Percentiles rank a stretch among this genome's conserved stretches.
These are phyloP conservation scores for Triplophysa rosa DNA, from an alignment of 2,113 vertebrate genomes.

Conservation along the genomic window DNA sequence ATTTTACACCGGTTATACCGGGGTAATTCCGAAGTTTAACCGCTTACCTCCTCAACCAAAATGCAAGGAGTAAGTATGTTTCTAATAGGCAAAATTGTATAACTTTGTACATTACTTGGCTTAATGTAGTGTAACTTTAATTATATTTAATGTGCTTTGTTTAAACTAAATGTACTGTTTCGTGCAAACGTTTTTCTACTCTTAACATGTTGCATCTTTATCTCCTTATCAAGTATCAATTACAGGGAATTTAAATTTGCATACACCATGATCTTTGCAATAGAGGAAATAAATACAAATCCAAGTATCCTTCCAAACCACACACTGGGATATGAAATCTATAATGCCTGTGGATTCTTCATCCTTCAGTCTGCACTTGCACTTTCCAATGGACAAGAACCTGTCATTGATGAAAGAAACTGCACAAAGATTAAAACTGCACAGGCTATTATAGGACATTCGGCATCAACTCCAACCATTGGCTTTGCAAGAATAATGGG, in stretches of 20 bases:
- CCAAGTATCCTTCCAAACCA: slow-evolving; percentile 57
- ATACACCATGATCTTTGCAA: slow-evolving; percentile 65
- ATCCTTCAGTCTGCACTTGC: slow-evolving; percentile 59
- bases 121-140: no score
- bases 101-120: no score
- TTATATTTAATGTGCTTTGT: no score
- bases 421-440: slow-evolving; percentile 54
- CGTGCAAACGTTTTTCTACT: neutral
- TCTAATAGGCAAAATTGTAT: neutral
- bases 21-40: slow-evolving; percentile 16
- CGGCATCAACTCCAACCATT: slow-evolving; percentile 61
- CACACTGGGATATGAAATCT: slow-evolving; percentile 64
- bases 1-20: slow-evolving; percentile 29
- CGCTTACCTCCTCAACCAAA: slow-evolving; percentile 25
- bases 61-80: slow-evolving; percentile 40
- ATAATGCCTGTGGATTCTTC: slow-evolving; percentile 62
- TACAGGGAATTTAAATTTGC: slow-evolving; percentile 66
- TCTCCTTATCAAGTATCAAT: slow-evolving; percentile 57
- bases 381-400: slow-evolving; percentile 55
- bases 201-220: neutral
- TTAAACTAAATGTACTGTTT: neutral
- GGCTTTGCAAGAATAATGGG: slow-evolving; percentile 60
- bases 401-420: slow-evolving; percentile 47
- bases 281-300: slow-evolving; percentile 65
- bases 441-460: slow-evolving; percentile 62